Evolutionary conservation across 2,888 invertebrate genomes (phyloP).

Genomic region (Scaptomyza parva): DNA sequence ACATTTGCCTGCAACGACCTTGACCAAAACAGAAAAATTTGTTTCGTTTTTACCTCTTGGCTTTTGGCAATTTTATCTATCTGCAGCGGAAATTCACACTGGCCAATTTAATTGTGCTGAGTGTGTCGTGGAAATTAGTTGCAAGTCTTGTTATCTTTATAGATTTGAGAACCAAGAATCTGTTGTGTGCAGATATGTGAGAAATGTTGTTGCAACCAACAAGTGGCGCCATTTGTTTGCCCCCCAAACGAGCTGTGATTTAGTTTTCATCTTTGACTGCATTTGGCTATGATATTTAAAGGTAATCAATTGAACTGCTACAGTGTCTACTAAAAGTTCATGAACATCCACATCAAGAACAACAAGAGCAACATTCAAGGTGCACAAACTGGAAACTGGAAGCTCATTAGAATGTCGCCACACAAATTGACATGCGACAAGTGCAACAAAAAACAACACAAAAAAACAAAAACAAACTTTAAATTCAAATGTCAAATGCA

Average conservation of each 20-base stretch:
- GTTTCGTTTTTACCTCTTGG: slow-evolving; percentile 22
- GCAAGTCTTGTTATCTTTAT: slow-evolving; percentile 42
- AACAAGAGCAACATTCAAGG: slow-evolving; percentile 42
- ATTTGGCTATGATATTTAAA: slow-evolving; percentile 64
- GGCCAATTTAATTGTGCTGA: slow-evolving; percentile 70
- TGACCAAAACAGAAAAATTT: slow-evolving; percentile 59
- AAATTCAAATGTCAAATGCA: slow-evolving; percentile 52
- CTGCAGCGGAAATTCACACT: slow-evolving; percentile 78
- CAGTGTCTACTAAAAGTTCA: slow-evolving; percentile 62
- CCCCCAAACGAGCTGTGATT: slow-evolving; percentile 9
- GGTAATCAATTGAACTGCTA: slow-evolving; percentile 42
- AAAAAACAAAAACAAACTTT: slow-evolving; percentile 11
- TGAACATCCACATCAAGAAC: slow-evolving; percentile 41
- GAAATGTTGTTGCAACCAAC: slow-evolving; percentile 25
- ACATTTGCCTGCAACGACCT: slow-evolving; percentile 76
- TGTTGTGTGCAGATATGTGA: slow-evolving; percentile 20
- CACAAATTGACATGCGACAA: slow-evolving; percentile 57
- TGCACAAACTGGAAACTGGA: slow-evolving; percentile 43
- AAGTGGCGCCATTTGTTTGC: slow-evolving; percentile 14
- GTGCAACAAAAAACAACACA: slow-evolving; percentile 13
- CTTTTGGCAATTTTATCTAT: slow-evolving; percentile 45
- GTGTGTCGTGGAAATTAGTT: slow-evolving; percentile 61
- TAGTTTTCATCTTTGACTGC: slow-evolving; percentile 25
- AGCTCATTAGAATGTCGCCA: slow-evolving; percentile 71
- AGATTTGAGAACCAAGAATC: slow-evolving; percentile 43